phyloP scores from a whole-genome alignment of 2,888 invertebrate species.

The Selenia dentaria region DNA sequence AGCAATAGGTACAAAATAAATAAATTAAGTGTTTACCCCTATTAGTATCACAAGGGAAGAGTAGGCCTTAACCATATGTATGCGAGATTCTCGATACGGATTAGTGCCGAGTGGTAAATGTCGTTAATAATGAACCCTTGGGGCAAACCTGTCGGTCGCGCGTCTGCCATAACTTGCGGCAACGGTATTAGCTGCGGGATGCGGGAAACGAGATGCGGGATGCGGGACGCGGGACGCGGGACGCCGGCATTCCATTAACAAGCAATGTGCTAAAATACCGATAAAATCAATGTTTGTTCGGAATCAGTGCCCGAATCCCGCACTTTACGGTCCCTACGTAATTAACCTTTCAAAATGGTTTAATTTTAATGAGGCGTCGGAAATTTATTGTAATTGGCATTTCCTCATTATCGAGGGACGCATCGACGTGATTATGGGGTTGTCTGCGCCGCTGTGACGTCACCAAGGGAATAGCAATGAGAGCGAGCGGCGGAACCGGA shows the following conservation, averaged over 20 bases:
- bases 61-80: no score
- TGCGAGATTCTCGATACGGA: not conserved
- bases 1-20: no score
- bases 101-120: not conserved
- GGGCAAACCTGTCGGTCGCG: not conserved
- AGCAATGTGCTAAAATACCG: not conserved
- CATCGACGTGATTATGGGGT: no score
- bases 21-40: no score
- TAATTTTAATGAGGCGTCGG: slow-evolving; percentile 11
- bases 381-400: slow-evolving; percentile 16
- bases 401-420: slow-evolving; percentile 9
- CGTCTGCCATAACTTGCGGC: not conserved
- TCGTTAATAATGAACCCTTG: not conserved
- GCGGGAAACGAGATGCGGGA: no score
- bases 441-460: slow-evolving; percentile 5
- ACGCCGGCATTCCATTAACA: not conserved
- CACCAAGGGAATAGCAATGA: no score
- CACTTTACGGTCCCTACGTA: not conserved
- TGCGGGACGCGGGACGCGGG: not conserved
- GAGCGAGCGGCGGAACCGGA: no score
- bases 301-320: not conserved
- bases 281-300: not conserved
- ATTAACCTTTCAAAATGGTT: slow-evolving; percentile 8
- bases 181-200: not conserved
- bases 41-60: no score